Base-by-base conservation (phyloP, 2,797 vertebrate genomes). In the Catostomus latipinnis region DNA sequence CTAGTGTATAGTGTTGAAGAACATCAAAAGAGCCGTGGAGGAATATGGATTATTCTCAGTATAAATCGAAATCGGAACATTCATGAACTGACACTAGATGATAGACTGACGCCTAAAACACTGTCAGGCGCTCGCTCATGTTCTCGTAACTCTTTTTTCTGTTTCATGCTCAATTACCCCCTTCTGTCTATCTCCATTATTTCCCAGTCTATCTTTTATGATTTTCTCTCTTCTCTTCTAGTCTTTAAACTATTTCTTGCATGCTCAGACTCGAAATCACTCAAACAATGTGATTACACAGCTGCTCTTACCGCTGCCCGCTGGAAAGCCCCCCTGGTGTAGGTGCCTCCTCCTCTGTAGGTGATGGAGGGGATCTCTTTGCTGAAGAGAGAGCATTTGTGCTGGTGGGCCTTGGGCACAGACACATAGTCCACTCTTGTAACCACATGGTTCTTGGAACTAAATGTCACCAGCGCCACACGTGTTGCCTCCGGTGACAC, bases 281-380 rank as follows among this genome's bases (percentile, higher is more conserved):
- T 49, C 50, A 73, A 1, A 65, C 6, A 14, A 50, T 18, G 57
- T 14, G 46, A 48, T 69, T 62, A 74, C 61, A 54, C 67, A 48
- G 43, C 10, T 60, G 60, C 56, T 87, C 95, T 96, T 95, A 99
- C 97, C 94, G 95, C 96, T 53, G 97, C 97, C 85, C 96, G 95
- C 92, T 98, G 97, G 92, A 99, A 98, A 80, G 97, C 97, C 84
- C 97, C 97, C 85, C 96, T 97, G 65, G 98, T 98, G 93, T 96
- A 98, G 88, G 98, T 99, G 83, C 97, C 97, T 2, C 97, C 97
- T 82, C 97, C 97, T 74, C 96, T 93, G 94, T 98, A 98, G 88
- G 92, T 90, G 93, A 99, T 98, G 88, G 93, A 94, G 0, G 97
- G 97, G 90, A 98, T 98, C 93, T 98, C 97, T 58, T 95, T 94